These are phyloP conservation scores for Semibalanus balanoides DNA, from an alignment of 1,140 invertebrate genomes.

Conservation along the genomic window DNA sequence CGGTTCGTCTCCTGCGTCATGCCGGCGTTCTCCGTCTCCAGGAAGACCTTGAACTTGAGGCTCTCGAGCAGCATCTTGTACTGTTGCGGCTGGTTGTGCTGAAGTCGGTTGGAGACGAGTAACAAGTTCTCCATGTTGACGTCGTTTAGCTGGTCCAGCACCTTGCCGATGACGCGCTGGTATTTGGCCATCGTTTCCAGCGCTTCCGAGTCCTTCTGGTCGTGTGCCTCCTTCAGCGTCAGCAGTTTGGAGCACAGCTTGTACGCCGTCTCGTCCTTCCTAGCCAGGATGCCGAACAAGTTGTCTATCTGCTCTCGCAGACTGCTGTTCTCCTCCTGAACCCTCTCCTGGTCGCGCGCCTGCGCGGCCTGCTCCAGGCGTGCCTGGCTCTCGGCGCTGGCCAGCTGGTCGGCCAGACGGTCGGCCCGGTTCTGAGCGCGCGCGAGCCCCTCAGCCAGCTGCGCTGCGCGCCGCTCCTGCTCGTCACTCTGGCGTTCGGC, in stretches of 20 bases:
- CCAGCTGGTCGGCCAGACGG: neutral
- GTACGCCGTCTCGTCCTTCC: neutral
- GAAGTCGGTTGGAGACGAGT: neutral
- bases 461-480: neutral
- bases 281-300: neutral
- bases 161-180: neutral
- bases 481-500: neutral
- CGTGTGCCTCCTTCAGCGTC: neutral
- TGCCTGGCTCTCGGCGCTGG: neutral
- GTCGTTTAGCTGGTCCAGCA: neutral
- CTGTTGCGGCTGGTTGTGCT: neutral
- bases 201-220: neutral
- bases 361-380: neutral
- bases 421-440: neutral
- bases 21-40: neutral
- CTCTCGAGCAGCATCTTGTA: slow-evolving; percentile 1
- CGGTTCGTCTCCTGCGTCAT: neutral
- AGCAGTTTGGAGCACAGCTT: neutral
- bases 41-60: neutral
- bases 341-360: neutral
- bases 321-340: neutral
- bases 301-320: neutral
- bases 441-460: neutral
- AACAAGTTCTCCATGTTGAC: neutral
- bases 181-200: neutral